Percentiles rank a stretch among this genome's conserved stretches.
These are phyloP conservation scores for Drosophila macrothrix DNA, from an alignment of 2,888 invertebrate genomes.

Conservation along the genomic window DNA sequence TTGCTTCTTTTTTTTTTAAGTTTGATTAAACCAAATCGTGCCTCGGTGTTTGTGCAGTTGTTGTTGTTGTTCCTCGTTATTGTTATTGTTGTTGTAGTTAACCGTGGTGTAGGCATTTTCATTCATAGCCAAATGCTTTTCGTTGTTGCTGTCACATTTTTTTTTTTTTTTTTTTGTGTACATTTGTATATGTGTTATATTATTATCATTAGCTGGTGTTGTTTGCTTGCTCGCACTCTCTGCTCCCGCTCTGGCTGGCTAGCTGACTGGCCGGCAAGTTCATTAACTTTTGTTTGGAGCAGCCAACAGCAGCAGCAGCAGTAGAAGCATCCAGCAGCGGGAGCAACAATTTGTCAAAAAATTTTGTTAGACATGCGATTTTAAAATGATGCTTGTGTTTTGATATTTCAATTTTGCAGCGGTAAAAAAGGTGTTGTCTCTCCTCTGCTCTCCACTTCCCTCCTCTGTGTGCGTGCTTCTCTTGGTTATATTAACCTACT, in stretches of 20 bases:
- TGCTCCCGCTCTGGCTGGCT: constrained; percentile 28
- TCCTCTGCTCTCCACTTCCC: neutral
- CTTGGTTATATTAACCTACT: constrained; percentile 46
- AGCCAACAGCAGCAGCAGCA: constrained; percentile 1
- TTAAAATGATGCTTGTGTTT: constrained; percentile 64
- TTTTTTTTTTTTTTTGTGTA: constrained; percentile 34
- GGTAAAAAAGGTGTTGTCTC: neutral
- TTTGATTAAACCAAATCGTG: constrained; percentile 47
- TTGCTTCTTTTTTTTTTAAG: constrained; percentile 14
- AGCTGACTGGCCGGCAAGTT: constrained; percentile 63
- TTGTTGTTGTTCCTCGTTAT: neutral
- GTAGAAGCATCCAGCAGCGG: constrained; percentile 35
- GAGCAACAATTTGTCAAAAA: constrained; percentile 73
- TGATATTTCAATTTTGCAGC: constrained; percentile 34
- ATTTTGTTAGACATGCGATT: constrained; percentile 74
- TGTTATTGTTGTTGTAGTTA: constrained; percentile 23
- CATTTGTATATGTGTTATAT: constrained; percentile 51
- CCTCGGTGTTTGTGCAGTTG: constrained; percentile 39
- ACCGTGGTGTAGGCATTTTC: constrained; percentile 61
- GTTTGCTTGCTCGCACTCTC: constrained; percentile 47
- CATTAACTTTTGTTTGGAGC: constrained; percentile 71
- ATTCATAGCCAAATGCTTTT: constrained; percentile 59
- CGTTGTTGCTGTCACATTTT: constrained; percentile 12
- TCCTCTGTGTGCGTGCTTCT: neutral
- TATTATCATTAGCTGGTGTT: constrained; percentile 67